These are phyloP conservation scores for Neosilurus hyrtlii DNA, from an alignment of 2,797 vertebrate genomes.

Conservation along the genomic window DNA sequence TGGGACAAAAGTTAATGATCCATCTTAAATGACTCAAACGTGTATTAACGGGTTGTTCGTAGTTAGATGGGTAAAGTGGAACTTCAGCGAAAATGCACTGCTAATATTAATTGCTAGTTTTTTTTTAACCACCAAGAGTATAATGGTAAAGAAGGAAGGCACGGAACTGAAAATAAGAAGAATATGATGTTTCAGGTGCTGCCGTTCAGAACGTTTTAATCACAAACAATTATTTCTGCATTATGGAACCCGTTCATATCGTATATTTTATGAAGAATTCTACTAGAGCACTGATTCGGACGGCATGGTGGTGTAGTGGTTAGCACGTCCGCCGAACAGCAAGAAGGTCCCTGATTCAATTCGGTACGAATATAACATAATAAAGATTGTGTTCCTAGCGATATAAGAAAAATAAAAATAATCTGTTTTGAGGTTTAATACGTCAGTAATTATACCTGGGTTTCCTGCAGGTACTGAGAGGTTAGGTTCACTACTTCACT, in stretches of 20 bases:
- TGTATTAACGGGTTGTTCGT: background rate
- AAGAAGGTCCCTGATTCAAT: no score
- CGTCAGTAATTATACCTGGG: no score
- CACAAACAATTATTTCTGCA: background rate
- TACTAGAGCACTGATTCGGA: no score
- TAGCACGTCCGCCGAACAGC: no score
- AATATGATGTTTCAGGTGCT: background rate
- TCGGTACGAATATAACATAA: no score
- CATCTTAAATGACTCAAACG: background rate
- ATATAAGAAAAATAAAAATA: no score
- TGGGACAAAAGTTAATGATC: background rate
- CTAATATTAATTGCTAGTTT: background rate
- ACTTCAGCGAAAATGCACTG: background rate
- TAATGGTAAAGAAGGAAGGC: background rate
- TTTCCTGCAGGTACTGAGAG: no score
- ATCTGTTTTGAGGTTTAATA: no score
- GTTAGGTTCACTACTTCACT: no score
- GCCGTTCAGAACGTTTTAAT: background rate
- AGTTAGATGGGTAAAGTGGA: background rate
- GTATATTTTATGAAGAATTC: background rate
- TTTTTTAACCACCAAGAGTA: background rate
- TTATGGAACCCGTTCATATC: background rate
- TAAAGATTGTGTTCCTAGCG: no score
- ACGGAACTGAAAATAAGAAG: background rate
- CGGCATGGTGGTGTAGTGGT: no score